Base-by-base conservation (phyloP, 2,113 vertebrate genomes). In the Carassius auratus region DNA sequence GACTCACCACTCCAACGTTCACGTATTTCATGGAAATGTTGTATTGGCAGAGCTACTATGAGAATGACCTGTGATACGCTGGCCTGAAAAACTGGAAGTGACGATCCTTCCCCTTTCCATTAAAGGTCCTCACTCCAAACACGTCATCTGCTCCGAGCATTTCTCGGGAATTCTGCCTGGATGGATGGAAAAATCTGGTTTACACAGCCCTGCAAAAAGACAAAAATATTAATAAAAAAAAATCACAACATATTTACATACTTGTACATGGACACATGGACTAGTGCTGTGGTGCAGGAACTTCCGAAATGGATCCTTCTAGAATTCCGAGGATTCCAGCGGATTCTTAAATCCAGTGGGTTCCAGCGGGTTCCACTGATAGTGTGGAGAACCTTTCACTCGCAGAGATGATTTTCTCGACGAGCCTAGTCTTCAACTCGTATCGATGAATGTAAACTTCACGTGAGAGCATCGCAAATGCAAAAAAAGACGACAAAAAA, bases 391-490 rank as follows among this genome's bases (percentile, higher is more conserved):
- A 91, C 83, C 88, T 85, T 88, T 90, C 86, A 26, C 52, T 81
- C 76, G 68, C 73, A 13, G 42, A 74, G 75, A 75, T 75, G 71
- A 86, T 26, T 52, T 50, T 84, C 85, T 76, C 52, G 2, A 26
- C 36, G 38, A 85, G 84, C 52, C 76, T 77, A 64, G 87, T 91
- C 90, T 91, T 89, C 89, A 87, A 85, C 91, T 91, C 42, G 80
- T 89, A 86, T 90, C 86, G 85, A 88, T 92, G 94, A 95, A 95
- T 95, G 94, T 94, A 94, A 69, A 91, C 91, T 92, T 89, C 87
- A 81, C 15, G 91, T 92, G 88, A 91, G 91, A 92, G 90, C 89
- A 75, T 92, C 81, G 82, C 89, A 91, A 69, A 89, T 36, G 81
- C 88, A 89, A 90, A 89, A 87, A 59, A 68, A 0, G 15, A 17